Conservation (phyloP, 2,113 vertebrate genomes). For the Menura novaehollandiae region DNA sequence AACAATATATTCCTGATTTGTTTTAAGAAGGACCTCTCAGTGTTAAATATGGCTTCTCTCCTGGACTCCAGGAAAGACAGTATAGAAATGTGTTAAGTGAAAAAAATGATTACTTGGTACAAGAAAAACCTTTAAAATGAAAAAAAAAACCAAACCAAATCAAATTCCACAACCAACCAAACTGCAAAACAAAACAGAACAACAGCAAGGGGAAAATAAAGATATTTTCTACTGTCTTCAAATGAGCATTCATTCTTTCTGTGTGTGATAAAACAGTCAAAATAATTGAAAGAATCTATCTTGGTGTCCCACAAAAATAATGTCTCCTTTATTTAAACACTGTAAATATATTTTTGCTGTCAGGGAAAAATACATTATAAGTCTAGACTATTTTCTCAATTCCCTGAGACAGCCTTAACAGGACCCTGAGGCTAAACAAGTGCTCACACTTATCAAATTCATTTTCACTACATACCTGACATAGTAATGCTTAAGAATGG, state of each 20-base stretch:
- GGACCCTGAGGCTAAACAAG: neutral
- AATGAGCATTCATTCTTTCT: neutral
- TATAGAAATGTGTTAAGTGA: neutral
- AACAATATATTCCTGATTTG: neutral
- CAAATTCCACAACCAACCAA: neutral
- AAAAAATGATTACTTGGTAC: neutral
- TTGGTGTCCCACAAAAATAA: neutral
- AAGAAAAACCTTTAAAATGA: neutral
- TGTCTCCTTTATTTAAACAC: neutral
- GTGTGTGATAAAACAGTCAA: neutral
- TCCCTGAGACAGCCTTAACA: neutral
- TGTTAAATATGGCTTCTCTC: neutral
- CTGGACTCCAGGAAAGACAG: neutral
- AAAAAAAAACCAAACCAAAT: neutral
- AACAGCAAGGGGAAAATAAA: neutral
- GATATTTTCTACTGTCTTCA: neutral
- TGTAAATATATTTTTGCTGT: neutral
- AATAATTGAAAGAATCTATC: neutral
- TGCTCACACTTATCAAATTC: neutral
- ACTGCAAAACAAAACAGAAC: neutral
- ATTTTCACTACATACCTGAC: neutral
- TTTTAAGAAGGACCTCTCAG: neutral
- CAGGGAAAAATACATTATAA: neutral
- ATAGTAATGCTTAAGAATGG: neutral
- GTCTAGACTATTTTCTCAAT: neutral